Evolutionary conservation across 2,113 vertebrate species (phyloP), one percentile per base, ranked within the genome.

Genomic region (Spea bombifrons): DNA sequence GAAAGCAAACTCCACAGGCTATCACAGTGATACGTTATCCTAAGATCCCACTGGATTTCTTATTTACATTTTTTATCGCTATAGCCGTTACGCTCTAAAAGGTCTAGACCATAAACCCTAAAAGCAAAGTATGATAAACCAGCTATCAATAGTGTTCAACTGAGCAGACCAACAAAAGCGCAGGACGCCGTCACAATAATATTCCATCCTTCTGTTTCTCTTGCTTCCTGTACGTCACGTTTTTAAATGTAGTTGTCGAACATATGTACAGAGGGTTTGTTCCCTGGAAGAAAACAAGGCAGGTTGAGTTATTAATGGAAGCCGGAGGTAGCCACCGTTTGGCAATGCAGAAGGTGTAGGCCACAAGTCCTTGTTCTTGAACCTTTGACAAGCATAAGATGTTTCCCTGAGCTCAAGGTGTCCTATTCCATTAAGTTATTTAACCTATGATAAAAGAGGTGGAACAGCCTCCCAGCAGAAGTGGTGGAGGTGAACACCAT

Each of bases 191-290:
- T 79, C 77, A 79, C 50, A 66, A 30, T n/a, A 5, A 88, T 75
- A 30, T 2, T 64, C 87, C 75, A 13, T 69, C 88, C 86, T 90
- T 94, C 80, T 92, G 92, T 84, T 87, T 94, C 77, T 93, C 89
- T 73, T 88, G 86, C 71, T 91, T 94, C 86, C 91, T 97, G 86
- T 98, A 99, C 73, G 97, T 96, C 76, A 99, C 91, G 63, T 99
- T 99, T 94, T 95, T 97, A 84, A 98, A 99, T 30, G 97, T 99
- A 61, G 94, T 96, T 10, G 95, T 98, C 2, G 97, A 98, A 55
- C 97, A 97, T 90, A 84, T 93, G 89, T 97, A 99, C 70, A 99
- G 86, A 80, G 97, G 97, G 84, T 99, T 99, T 83, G 94, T 98
- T 82, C 94, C 95, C 96, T 98, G 81, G 74, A 89, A 87, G 80